Conservation (phyloP, 2,113 vertebrate genomes). For the Oenanthe melanoleuca region DNA sequence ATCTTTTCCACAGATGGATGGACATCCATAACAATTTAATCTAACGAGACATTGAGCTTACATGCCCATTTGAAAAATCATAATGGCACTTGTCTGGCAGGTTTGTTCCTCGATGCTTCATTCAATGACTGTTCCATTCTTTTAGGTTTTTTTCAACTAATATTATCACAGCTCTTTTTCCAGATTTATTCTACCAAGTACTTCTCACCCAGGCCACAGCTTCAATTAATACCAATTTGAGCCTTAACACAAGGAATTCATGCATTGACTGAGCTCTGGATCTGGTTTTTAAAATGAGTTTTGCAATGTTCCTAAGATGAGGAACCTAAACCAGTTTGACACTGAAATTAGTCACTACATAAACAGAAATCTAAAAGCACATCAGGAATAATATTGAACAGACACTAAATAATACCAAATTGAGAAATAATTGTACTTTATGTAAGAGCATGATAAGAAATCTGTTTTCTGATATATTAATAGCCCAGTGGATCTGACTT, state of each 20-base stretch:
- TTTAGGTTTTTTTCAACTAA: background rate
- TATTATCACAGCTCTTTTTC: background rate
- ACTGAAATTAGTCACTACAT: background rate
- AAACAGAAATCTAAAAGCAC: conserved; percentile 1
- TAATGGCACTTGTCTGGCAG: conserved; percentile 52
- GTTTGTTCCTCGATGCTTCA: conserved; percentile 14
- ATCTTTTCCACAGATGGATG: conserved; percentile 52
- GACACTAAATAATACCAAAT: background rate
- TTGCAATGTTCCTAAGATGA: background rate
- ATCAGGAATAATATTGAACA: background rate
- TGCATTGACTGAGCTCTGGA: background rate
- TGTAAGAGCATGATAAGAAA: background rate
- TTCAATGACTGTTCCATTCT: background rate
- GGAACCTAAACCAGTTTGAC: background rate
- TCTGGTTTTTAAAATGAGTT: background rate
- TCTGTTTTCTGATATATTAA: background rate
- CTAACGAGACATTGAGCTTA: conserved; percentile 39
- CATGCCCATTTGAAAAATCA: conserved; percentile 48
- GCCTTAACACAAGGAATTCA: background rate
- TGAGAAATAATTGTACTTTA: background rate
- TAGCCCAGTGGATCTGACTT: background rate
- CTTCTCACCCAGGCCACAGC: background rate
- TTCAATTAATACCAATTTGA: conserved; percentile 32
- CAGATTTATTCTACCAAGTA: background rate
- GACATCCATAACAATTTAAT: conserved; percentile 51